Percentiles rank a stretch among this genome's conserved stretches.
phyloP scores from a whole-genome alignment of 2,888 invertebrate species.

The Lissocephala sabroskyi region DNA sequence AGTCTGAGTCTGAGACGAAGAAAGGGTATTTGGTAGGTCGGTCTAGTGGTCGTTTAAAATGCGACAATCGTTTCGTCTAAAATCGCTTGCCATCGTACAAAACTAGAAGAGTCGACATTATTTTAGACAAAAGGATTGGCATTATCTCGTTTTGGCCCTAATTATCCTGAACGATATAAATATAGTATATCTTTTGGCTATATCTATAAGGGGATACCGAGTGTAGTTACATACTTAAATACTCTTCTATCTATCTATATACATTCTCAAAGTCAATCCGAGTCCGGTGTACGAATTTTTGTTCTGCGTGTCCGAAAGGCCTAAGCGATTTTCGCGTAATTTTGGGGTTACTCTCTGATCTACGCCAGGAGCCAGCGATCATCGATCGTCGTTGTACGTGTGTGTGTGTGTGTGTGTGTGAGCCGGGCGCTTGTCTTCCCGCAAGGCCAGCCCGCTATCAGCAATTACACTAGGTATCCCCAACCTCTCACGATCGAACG shows the following conservation, averaged over 20 bases:
- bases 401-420: too few relatives aligned
- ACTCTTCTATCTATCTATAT: conserved; percentile 6
- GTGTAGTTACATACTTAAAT: conserved; percentile 67
- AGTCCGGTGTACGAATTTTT: too few relatives aligned
- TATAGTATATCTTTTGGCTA: conserved; percentile 12
- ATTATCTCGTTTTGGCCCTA: conserved; percentile 54
- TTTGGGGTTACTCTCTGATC: conserved; percentile 11
- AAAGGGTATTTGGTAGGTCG: too few relatives aligned
- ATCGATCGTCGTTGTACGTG: too few relatives aligned
- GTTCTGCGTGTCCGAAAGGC: neutral
- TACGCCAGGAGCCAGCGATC: neutral
- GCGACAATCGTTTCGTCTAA: conserved; percentile 69
- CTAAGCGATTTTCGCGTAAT: conserved; percentile 8
- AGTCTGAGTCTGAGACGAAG: too few relatives aligned
- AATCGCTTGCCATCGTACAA: conserved; percentile 48
- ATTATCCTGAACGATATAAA: conserved; percentile 7
- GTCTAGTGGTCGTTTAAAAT: too few relatives aligned
- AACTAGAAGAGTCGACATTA: conserved; percentile 48
- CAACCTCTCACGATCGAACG: conserved; percentile 52
- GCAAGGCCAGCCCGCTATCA: conserved; percentile 58
- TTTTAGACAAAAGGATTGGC: conserved; percentile 70
- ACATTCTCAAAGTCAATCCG: conserved; percentile 8
- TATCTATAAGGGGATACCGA: conserved; percentile 70
- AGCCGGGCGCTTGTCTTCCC: conserved; percentile 53
- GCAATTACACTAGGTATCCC: conserved; percentile 72